phyloP scores from a whole-genome alignment of 2,888 invertebrate species.

The Pollenia angustigena region DNA sequence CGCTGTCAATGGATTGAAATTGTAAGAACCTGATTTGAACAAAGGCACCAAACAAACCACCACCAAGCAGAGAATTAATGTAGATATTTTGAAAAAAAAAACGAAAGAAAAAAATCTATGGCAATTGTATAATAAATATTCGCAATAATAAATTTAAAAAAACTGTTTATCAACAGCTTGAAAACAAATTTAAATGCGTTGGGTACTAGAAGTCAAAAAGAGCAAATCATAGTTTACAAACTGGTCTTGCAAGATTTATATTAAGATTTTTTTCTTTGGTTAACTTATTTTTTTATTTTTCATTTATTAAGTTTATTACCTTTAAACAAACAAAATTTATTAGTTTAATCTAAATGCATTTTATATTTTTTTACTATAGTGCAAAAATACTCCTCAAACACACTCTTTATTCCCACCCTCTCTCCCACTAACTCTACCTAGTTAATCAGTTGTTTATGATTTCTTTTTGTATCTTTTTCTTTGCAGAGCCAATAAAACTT shows the following conservation, averaged over 20 bases:
- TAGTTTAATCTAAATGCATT: conserved; percentile 26
- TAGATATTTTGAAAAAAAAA: conserved; percentile 14
- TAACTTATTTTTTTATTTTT: conserved; percentile 30
- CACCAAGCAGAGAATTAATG: conserved; percentile 24
- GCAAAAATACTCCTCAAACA: background rate
- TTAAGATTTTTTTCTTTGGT: conserved; percentile 1
- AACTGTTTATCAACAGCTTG: conserved; percentile 53
- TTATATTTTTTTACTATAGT: background rate
- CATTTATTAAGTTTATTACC: conserved; percentile 1
- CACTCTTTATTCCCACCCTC: background rate
- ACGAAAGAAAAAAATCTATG: conserved; percentile 20
- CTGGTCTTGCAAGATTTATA: conserved; percentile 38
- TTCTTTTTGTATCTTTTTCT: conserved; percentile 5
- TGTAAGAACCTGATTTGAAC: conserved; percentile 59
- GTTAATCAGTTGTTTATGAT: conserved; percentile 20
- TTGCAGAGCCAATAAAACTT: conserved; percentile 59
- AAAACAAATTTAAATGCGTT: conserved; percentile 37
- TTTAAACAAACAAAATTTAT: conserved; percentile 16
- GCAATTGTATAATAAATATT: conserved; percentile 54
- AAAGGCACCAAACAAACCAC: conserved; percentile 10
- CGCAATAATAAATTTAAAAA: conserved; percentile 53
- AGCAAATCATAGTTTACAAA: conserved; percentile 4
- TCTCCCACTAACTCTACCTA: background rate
- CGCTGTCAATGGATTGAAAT: conserved; percentile 33
- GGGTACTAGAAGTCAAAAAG: conserved; percentile 28